phyloP scores from a whole-genome alignment of 1,140 invertebrate species.

The Rhopalosiphum padi region DNA sequence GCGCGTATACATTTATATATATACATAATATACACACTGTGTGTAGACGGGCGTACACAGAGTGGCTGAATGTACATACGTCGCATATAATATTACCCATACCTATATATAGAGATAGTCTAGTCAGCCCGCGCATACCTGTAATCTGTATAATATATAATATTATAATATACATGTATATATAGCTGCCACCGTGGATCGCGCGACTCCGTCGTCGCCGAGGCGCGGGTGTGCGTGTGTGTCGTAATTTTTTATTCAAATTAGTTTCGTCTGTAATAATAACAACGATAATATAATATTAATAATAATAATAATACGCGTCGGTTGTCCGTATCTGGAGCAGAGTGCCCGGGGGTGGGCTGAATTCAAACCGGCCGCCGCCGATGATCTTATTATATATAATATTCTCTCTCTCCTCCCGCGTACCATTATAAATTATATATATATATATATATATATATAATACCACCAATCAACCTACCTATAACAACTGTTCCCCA shows the following conservation, averaged over 20 bases:
- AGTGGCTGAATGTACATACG: background rate
- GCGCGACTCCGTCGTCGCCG: background rate
- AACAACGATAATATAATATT: conserved; percentile 17
- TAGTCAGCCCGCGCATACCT: background rate
- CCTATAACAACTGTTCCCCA: background rate
- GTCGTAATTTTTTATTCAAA: conserved; percentile 54
- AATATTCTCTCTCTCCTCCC: background rate
- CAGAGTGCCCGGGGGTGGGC: conserved; percentile 3
- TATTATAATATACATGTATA: conserved; percentile 5
- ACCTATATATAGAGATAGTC: conserved; percentile 15
- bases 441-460: background rate
- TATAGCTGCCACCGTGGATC: conserved; percentile 12
- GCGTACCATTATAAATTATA: background rate
- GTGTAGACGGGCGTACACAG: background rate
- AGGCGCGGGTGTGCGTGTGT: conserved; percentile 27
- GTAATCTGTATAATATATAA: background rate
- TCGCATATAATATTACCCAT: background rate
- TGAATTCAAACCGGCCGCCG: conserved; percentile 45
- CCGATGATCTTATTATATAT: conserved; percentile 12
- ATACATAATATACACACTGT: background rate
- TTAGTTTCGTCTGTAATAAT: conserved; percentile 17
- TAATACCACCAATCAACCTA: background rate
- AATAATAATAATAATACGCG: background rate
- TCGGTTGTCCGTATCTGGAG: conserved; percentile 3
- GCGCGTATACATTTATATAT: background rate